Evolutionary conservation across 2,888 invertebrate genomes (phyloP).

Genomic region (Mayetiola destructor): DNA sequence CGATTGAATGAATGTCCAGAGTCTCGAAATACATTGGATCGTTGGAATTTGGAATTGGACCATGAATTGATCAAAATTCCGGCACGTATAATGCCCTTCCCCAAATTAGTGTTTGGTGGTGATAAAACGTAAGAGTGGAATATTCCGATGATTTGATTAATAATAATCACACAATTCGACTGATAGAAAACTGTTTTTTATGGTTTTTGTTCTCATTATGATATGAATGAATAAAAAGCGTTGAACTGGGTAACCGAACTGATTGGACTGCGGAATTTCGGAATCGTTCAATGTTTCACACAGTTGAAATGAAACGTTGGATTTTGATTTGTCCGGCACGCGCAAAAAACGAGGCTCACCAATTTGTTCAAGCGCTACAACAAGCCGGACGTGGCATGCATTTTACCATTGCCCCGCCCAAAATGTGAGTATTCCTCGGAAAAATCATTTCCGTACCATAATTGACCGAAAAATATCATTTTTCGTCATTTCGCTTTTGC

Average conservation of each 20-base stretch:
- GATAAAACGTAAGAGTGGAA: conserved; percentile 19
- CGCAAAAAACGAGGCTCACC: conserved; percentile 25
- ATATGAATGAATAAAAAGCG: conserved; percentile 18
- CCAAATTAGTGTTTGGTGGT: conserved; percentile 45
- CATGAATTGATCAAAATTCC: conserved; percentile 46
- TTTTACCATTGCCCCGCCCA: conserved; percentile 34
- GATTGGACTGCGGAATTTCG: conserved; percentile 67
- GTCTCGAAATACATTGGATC: conserved; percentile 43
- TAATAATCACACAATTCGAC: neutral
- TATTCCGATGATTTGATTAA: neutral
- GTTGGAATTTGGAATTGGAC: conserved; percentile 60
- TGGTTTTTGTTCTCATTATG: neutral
- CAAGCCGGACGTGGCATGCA: conserved; percentile 36
- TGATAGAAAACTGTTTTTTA: neutral
- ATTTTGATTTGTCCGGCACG: conserved; percentile 29
- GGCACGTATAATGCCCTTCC: conserved; percentile 50
- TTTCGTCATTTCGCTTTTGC: neutral
- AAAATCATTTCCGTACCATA: neutral
- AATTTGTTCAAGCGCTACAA: conserved; percentile 29
- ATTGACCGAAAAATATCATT: neutral
- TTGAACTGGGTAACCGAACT: conserved; percentile 41
- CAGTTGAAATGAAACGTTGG: conserved; percentile 32
- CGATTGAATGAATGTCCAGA: conserved; percentile 40
- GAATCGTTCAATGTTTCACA: conserved; percentile 32
- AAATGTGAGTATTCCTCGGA: conserved; percentile 26